phyloP scores from a whole-genome alignment of 2,113 vertebrate species.

The Pygathrix nemaeus region DNA sequence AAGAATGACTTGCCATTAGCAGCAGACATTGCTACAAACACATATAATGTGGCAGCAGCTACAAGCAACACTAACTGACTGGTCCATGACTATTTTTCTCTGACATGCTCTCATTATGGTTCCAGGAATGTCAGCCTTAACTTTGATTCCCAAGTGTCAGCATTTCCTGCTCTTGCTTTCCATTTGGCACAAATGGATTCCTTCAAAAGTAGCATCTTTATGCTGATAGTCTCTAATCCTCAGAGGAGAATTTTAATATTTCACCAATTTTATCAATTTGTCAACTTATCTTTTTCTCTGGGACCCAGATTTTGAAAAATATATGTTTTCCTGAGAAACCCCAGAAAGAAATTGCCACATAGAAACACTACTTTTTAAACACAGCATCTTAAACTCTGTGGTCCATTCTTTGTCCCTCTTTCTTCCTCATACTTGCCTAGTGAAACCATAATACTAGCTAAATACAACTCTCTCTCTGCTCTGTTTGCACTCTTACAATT shows the following conservation, averaged over 20 bases:
- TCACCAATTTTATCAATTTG: not conserved
- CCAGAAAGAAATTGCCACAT: not conserved
- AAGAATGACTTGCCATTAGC: not conserved
- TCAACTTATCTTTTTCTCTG: not conserved
- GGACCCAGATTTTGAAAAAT: not conserved
- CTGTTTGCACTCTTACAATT: not conserved
- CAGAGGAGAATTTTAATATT: not conserved
- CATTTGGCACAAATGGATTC: not conserved
- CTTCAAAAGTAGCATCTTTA: not conserved
- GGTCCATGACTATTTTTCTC: too few species aligned
- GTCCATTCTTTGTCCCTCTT: not conserved
- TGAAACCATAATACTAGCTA: not conserved
- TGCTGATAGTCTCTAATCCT: not conserved
- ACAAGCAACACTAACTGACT: not conserved
- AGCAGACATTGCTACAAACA: not conserved
- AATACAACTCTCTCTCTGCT: not conserved
- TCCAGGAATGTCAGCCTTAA: not conserved
- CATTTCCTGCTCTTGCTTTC: not conserved
- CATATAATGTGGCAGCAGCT: not conserved
- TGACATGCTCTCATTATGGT: not conserved
- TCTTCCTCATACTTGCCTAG: not conserved
- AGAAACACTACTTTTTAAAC: not conserved
- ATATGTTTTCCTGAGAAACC: not conserved
- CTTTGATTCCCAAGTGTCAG: not conserved
- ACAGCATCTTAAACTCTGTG: not conserved